Evolutionary conservation across 2,888 invertebrate species (phyloP), one percentile per base, ranked within the genome.

Genomic region (Tortrix viridana): DNA sequence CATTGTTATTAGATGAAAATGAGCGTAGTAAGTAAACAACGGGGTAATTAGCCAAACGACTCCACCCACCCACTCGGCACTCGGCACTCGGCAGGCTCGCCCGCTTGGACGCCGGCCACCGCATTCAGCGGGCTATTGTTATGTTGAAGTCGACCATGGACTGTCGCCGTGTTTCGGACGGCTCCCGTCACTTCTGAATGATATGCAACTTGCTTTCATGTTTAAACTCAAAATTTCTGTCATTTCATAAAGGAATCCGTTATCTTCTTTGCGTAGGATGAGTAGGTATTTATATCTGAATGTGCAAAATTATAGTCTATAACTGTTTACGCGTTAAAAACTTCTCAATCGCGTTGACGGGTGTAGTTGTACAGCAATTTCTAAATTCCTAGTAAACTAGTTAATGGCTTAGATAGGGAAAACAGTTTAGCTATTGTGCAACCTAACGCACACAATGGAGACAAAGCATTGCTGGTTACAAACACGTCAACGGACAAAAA

Each of bases 21-120:
- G 67, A 69, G 70, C 68, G 59, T 60, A 63, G 67, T 69, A 71
- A 70, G 73, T 77, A 77, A 76, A 79, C 68, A 70, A 60, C 74
- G 67, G 68, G 61, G 63, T 70, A 69, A 72, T 68, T 65, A 69
- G 76, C 76, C 71, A 76, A 72, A 66, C 65, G 61, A 62, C 67
- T 58, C 57, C 57, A 62, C 65, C 70, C 75, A 68, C 76, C 74
- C 69, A 74, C 72, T 65, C 65, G 20, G 58, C 47, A 74, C 72
- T 65, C 65, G 20, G 58, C 47, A 32, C 32, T 32, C 32, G 32
- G 32, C 32, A 64, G 66, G 43, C 37, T 52, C 62, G 68, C 66
- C 56, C 65, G 67, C 71, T 79, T 79, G 76, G 79, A 77, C 69
- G 67, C 58, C 61, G 64, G 76, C 80, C 79, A 79, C 70, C 68